These are phyloP conservation scores for Pseudococcus viburni DNA, from an alignment of 2,888 invertebrate species.

Conservation along the genomic window DNA sequence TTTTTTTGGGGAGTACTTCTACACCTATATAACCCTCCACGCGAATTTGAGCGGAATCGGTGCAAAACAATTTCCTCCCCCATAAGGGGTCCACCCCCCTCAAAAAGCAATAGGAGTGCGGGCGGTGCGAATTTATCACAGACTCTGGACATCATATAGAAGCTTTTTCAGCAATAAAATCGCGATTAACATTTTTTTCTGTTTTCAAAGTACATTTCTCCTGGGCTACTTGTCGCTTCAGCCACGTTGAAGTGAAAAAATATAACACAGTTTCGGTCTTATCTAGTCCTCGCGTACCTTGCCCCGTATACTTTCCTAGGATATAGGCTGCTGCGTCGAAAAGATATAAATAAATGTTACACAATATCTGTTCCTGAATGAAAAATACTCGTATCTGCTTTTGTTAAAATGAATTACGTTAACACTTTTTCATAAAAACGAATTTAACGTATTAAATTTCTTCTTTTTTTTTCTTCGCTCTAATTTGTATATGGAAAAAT, in stretches of 20 bases:
- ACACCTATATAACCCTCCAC: no score
- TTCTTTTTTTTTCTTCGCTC: neutral
- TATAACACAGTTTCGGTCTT: slow-evolving; percentile 43
- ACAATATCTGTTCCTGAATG: slow-evolving; percentile 34
- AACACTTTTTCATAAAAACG: neutral
- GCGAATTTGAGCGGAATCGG: no score
- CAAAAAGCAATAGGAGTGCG: no score
- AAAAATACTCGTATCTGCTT: slow-evolving; percentile 12
- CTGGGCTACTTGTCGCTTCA: slow-evolving; percentile 32
- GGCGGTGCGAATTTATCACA: no score
- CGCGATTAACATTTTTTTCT: no score
- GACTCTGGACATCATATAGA: no score
- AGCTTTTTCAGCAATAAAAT: no score
- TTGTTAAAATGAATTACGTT: slow-evolving; percentile 29
- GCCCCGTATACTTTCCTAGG: neutral
- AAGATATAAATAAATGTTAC: slow-evolving; percentile 56
- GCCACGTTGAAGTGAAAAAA: slow-evolving; percentile 45
- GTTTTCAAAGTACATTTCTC: no score
- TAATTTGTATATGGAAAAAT: slow-evolving; percentile 25
- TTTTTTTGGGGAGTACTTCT: no score
- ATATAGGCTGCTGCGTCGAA: neutral
- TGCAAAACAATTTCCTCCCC: no score
- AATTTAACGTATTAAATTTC: slow-evolving; percentile 23
- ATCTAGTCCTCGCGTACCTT: slow-evolving; percentile 46
- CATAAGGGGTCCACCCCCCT: no score